Evolutionary conservation across 2,113 vertebrate genomes (phyloP), one percentile per base, ranked within the genome.

Genomic region (Melanocharis versteri): DNA sequence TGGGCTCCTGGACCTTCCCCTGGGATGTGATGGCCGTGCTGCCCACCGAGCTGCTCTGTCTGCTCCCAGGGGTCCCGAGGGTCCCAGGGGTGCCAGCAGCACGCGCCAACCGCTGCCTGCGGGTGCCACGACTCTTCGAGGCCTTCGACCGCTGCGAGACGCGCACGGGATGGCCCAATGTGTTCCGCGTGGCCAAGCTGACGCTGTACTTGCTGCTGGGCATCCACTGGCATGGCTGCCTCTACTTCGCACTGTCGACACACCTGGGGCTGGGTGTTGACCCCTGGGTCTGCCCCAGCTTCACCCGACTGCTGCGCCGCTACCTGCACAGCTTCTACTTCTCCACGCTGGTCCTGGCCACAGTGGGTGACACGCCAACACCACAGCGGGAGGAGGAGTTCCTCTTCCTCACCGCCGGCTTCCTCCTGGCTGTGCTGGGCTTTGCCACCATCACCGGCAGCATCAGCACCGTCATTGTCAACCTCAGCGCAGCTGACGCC

Each of bases 271-370:
- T 99, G 11, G 99, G 99, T 10, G 45, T 56, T 0, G 99, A 99
- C 10, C 9, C 8, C 1, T 99, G 99, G 99, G 99, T 99, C 8
- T 99, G 99, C 96, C 99, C 98, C 0, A 93, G 90, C n/a, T 99
- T 98, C 24, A 85, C 96, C 16, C 97, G 95, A 10, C 96, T 96
- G 42, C 96, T 98, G 19, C 98, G 98, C 40, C 98, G 98, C 91
- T 99, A 99, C 95, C 98, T 99, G 70, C 98, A 99, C 94, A 99
- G 98, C 96, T 99, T 99, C 97, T 99, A 99, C 98, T 98, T 99
- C 95, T 99, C 99, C 65, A 98, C 99, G 0, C 98, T 98, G 66
- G 98, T 99, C 83, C 98, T 99, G 56, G 98, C 99, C 93, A 99
- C 98, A 0, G 98, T 99, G 31, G 99, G 99, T 0, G 99, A 99